phyloP scores from a whole-genome alignment of 2,888 invertebrate species.

The Papilio demoleus region DNA sequence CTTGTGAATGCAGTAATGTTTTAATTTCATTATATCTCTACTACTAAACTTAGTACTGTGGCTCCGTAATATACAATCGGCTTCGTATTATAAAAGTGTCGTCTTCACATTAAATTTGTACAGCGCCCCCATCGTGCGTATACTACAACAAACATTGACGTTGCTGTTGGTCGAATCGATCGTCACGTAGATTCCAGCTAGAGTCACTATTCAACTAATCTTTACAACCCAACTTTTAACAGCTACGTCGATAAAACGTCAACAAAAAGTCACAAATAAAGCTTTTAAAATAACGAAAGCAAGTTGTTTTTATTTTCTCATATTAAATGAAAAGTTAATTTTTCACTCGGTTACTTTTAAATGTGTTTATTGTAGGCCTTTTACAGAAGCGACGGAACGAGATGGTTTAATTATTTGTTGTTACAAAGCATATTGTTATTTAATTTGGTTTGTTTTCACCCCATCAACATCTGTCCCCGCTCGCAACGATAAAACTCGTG shows the following conservation, averaged over 20 bases:
- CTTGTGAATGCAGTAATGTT: neutral
- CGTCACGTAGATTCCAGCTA: too few relatives aligned
- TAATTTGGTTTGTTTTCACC: conserved; percentile 47
- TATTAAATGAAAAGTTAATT: neutral
- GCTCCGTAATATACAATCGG: too few relatives aligned
- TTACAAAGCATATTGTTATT: conserved; percentile 42
- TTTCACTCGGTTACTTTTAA: neutral
- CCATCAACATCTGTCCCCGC: conserved; percentile 44
- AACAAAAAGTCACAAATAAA: neutral
- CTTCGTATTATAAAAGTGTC: too few relatives aligned
- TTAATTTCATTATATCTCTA: neutral
- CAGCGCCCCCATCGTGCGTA: too few relatives aligned
- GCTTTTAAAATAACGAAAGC: neutral
- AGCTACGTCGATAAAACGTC: neutral
- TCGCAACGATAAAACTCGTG: conserved; percentile 39
- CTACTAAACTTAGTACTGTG: neutral
- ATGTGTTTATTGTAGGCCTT: conserved; percentile 7
- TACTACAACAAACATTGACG: too few relatives aligned
- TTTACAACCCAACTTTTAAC: too few relatives aligned
- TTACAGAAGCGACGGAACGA: conserved; percentile 4
- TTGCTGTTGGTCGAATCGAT: too few relatives aligned
- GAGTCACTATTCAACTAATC: too few relatives aligned
- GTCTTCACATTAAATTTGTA: too few relatives aligned
- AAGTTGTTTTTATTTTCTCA: neutral
- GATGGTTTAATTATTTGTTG: conserved; percentile 32